Base-by-base conservation (phyloP, 2,113 vertebrate species). In the Menidia beryllina region DNA sequence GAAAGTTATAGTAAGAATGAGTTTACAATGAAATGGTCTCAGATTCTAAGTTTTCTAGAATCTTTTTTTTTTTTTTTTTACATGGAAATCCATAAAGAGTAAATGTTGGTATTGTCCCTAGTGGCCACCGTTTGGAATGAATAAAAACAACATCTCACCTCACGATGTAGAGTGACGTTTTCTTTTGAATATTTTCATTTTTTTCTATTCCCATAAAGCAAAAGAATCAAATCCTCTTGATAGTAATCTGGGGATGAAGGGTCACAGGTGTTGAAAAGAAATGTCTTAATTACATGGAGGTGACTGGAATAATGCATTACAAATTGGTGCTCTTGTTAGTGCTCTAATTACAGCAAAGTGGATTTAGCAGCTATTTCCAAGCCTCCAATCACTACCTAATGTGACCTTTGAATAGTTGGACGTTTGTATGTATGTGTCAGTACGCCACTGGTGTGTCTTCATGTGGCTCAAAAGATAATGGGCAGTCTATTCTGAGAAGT, bases 331-430 rank as follows among this genome's bases (percentile, higher is more conserved):
- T 57, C 51, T 43, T 53, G 45, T 61, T 74, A 64, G 34, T 43
- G 45, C 52, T 81, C 64, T 73, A 56, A 75, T 62, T 69, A 77
- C 36, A 66, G 52, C 43, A 75, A 79, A 84, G 76, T 68, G 30
- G 59, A 81, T 83, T 83, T 71, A 74, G 86, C 70, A 70, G 57
- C 57, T 60, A 52, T 77, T 75, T 77, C 69, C 55, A 72, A 63
- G 75, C 21, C 8, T 51, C 34, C 60, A 30, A 57, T 58, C 1
- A 2, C 8, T 38, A 20, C 53, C 54, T 45, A 61, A 53, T 50
- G 57, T 26, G 60, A 78, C 63, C 77, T 75, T 84, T 72, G 24
- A 61, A 38, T 45, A 53, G 56, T 54, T 50, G 4, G 36, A 72
- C 52, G 45, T 30, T 43, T 66, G 26, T 47, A 21, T 45, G 54